Conservation (phyloP, 2,113 vertebrate species). For the Macrotis lagotis region DNA sequence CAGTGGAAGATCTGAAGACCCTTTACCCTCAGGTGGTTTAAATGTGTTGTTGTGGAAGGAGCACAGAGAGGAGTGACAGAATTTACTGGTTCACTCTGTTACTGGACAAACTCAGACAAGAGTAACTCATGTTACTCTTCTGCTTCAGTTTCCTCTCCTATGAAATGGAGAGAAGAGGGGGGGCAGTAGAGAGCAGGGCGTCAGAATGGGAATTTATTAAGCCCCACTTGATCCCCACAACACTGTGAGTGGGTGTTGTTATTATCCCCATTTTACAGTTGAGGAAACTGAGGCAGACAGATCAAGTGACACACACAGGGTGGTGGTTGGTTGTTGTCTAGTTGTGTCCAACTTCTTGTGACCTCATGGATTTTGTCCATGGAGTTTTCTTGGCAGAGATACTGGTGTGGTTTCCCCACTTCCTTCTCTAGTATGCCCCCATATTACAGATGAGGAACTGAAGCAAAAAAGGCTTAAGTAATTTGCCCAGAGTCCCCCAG, state of each 20-base stretch:
- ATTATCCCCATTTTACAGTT: neutral
- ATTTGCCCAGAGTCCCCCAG: neutral
- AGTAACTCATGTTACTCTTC: too few relatives aligned
- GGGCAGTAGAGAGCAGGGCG: neutral
- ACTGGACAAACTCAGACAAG: too few relatives aligned
- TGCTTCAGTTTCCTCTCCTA: neutral
- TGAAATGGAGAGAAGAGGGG: neutral
- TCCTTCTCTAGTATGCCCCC: neutral
- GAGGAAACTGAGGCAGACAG: neutral
- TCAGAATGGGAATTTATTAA: neutral
- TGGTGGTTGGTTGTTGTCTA: neutral
- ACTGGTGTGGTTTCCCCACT: neutral
- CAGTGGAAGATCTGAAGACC: neutral
- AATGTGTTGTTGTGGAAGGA: neutral
- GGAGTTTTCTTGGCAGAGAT: neutral
- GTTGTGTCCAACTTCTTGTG: neutral
- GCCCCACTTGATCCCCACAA: neutral
- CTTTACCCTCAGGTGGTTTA: neutral
- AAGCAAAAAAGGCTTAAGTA: neutral
- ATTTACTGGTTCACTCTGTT: neutral
- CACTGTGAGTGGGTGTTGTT: neutral
- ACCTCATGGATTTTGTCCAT: neutral
- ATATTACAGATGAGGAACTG: neutral
- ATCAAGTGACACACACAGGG: neutral
- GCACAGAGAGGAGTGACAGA: too few relatives aligned